Evolutionary conservation across 1,140 invertebrate species (phyloP), one percentile per base, ranked within the genome.

Genomic region (Dendroctonus valens): DNA sequence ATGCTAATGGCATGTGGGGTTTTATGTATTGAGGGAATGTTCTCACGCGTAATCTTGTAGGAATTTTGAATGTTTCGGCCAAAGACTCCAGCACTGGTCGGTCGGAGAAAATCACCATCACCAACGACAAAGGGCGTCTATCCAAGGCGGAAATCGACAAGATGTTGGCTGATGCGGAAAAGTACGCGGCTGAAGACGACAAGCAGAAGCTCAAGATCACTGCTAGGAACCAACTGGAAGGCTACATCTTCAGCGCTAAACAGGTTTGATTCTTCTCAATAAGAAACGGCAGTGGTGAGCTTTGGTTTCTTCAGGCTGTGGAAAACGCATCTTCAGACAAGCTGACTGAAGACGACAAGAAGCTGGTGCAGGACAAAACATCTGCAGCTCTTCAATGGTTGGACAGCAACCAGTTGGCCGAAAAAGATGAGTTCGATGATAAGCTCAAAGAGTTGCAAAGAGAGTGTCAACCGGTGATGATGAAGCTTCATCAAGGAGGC

Each of bases 41-140:
- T 0, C 15, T 26, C 41, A 11, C 9, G 11, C 42, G n/a, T 58
- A 1, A 41, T 0, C 11, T n/a, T 59, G 40, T 42, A 64, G 62
- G 62, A 54, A 93, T 93, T 61, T 73, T 92, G 0, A 88, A 91
- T 75, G 92, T 94, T 0, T 87, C 86, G 4, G 92, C 92, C 7
- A 84, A 86, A 74, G 92, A 94, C 69, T 86, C 81, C 69, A 90
- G 88, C 61, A 91, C 89, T 3, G 90, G 90, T 14, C 88, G 86
- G 61, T 85, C 85, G 2, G 89, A 92, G 73, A 86, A 86, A 70
- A 91, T 92, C 63, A 89, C 91, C 38, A 97, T 97, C 61, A 94
- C 91, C 26, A 97, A 97, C 74, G 94, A 97, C 75, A 96, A 96
- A 77, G 93, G 94, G 4, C 86, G 94, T 15, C 81, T 97, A 3